A percentile compares a stretch with the other conserved stretches of the same genome.
These are phyloP conservation scores for Matsumurasca onukii DNA, from an alignment of 1,140 invertebrate genomes.

Conservation along the genomic window DNA sequence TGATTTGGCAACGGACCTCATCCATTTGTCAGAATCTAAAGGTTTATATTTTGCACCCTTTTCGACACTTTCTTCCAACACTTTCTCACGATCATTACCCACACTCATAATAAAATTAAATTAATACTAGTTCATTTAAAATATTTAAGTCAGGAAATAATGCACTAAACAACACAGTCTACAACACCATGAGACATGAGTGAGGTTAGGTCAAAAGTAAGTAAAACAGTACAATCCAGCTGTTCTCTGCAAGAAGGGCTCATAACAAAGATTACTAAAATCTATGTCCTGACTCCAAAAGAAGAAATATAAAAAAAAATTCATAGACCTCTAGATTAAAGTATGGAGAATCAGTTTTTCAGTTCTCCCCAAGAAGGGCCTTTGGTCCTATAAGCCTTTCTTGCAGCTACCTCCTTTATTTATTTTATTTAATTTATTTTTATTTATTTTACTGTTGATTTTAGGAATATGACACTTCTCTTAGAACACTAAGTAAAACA, in stretches of 20 bases:
- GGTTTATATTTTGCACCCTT: conserved; percentile 15
- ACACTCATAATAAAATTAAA: not conserved
- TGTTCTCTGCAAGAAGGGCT: conserved; percentile 17
- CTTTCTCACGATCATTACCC: conserved; percentile 5
- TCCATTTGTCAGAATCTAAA: conserved; percentile 4
- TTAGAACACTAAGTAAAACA: no score
- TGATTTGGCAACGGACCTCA: not conserved
- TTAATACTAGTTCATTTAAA: not conserved
- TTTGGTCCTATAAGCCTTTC: not conserved
- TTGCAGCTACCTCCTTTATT: not conserved
- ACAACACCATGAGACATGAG: not conserved
- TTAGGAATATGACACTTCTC: no score
- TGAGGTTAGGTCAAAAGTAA: not conserved
- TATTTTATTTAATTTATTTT: no score
- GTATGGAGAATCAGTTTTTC: not conserved
- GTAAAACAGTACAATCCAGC: not conserved
- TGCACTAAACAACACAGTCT: not conserved
- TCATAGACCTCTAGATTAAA: not conserved
- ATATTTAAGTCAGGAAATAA: not conserved
- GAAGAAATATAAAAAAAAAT: not conserved
- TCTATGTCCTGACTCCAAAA: not conserved
- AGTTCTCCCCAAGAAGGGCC: not conserved
- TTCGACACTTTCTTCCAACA: not conserved
- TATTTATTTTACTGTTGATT: no score
- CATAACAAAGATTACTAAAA: conserved; percentile 5